Base-by-base conservation (phyloP, 2,888 invertebrate species). In the Elgonia sp. region DNA sequence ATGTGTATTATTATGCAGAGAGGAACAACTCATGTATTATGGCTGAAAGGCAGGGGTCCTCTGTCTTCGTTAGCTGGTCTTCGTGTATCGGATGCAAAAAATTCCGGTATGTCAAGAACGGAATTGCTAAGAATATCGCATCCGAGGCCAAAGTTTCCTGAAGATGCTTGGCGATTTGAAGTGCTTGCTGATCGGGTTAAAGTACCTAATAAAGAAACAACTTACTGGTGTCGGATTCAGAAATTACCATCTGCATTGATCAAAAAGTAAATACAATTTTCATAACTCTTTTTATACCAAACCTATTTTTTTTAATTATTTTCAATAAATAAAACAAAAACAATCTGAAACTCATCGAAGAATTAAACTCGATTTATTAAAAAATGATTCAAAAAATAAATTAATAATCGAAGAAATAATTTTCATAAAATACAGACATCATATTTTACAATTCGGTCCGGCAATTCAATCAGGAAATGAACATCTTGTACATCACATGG, bases 401-500 rank as follows among this genome's bases (percentile, higher is more conserved):
- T n/a, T n/a, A n/a, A n/a, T n/a, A n/a, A n/a, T n/a, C n/a, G n/a
- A n/a, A n/a, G n/a, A n/a, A n/a, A n/a, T n/a, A n/a, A n/a, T n/a
- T n/a, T n/a, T n/a, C n/a, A n/a, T n/a, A 29, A 29, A 29, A 29
- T 16, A 50, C 53, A 94, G 94, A 79, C 94, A 94, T 84, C 94
- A 94, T 72, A 89, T 94, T 40, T 90, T 95, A 69, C 94, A 98
- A 97, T 99, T 98, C 94, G 98, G 98, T 93, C 97, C 99, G 0
- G 95, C 96, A 0, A 98, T 99, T 80, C 96, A 97, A 65, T 94
- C 95, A 86, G 97, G 97, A 0, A 98, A 97, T 91, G 97, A 98
- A 93, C 97, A 97, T 29, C 93, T 99, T 37, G 98, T 99, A 0
- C 99, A 99, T 95, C 99, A 99, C 94, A 99, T 99, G 98, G 99